These are phyloP conservation scores for Polymixis flavicincta DNA, from an alignment of 2,888 invertebrate genomes.

Conservation along the genomic window DNA sequence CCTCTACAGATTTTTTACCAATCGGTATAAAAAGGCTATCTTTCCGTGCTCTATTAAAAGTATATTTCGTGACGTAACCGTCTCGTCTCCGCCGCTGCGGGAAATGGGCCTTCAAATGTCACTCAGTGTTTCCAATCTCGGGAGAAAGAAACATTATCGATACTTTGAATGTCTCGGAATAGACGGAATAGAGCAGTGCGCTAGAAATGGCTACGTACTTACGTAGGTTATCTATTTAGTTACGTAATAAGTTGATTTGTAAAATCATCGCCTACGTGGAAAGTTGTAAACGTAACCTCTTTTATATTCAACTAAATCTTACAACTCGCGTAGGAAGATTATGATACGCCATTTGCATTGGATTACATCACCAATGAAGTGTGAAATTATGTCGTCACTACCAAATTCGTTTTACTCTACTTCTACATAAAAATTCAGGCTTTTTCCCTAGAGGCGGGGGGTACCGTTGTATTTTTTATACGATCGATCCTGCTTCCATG, in stretches of 20 bases:
- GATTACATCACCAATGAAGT: slow-evolving; percentile 27
- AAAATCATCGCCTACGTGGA: slow-evolving; percentile 29
- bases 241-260: slow-evolving; percentile 11
- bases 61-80: slow-evolving; percentile 44
- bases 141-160: slow-evolving; percentile 28
- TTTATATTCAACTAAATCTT: slow-evolving; percentile 25
- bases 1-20: slow-evolving; percentile 17
- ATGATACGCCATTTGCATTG: slow-evolving; percentile 18
- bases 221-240: not conserved
- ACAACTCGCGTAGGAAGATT: slow-evolving; percentile 48
- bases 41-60: slow-evolving; percentile 23
- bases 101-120: slow-evolving; percentile 58
- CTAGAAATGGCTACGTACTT: slow-evolving; percentile 4
- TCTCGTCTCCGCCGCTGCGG: slow-evolving; percentile 33
- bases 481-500: not conserved
- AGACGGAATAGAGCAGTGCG: slow-evolving; percentile 9
- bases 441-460: not conserved
- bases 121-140: slow-evolving; percentile 42
- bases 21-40: slow-evolving; percentile 10
- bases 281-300: slow-evolving; percentile 36
- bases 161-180: slow-evolving; percentile 19
- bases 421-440: slow-evolving; percentile 30
- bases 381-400: slow-evolving; percentile 35
- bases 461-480: slow-evolving; percentile 13
- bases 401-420: slow-evolving; percentile 34